Conservation (phyloP, 1,140 invertebrate genomes). For the Sipha flava region DNA sequence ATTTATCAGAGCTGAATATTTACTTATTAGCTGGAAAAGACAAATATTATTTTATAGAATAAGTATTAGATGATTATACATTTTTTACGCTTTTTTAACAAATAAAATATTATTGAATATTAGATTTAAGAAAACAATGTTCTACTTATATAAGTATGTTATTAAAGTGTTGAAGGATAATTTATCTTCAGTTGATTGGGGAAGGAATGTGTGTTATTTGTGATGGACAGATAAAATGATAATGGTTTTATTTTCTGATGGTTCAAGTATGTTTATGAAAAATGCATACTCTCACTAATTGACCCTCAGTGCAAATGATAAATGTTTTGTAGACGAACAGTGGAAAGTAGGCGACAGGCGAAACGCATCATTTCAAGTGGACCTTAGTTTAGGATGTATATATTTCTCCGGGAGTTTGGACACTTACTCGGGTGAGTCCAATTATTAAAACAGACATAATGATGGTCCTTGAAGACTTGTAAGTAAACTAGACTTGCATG, state of each 20-base stretch:
- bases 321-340: not conserved
- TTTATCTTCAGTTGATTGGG: not conserved
- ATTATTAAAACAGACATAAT: not conserved
- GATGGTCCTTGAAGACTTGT: not conserved
- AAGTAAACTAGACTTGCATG: not conserved
- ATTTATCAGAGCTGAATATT: too few species aligned
- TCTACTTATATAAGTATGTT: too few species aligned
- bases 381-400: not conserved
- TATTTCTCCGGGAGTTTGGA: not conserved
- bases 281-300: conserved; percentile 4
- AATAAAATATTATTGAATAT: too few species aligned
- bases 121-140: too few species aligned
- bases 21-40: too few species aligned
- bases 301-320: conserved; percentile 12
- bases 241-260: not conserved
- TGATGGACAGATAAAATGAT: not conserved
- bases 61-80: too few species aligned
- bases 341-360: not conserved
- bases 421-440: not conserved
- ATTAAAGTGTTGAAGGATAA: not conserved
- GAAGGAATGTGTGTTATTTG: not conserved
- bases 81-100: too few species aligned
- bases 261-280: conserved; percentile 4
- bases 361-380: not conserved
- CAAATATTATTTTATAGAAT: too few species aligned